Evolutionary conservation across 1,140 invertebrate species (phyloP).

Genomic region (Bathynomus jamesi): DNA sequence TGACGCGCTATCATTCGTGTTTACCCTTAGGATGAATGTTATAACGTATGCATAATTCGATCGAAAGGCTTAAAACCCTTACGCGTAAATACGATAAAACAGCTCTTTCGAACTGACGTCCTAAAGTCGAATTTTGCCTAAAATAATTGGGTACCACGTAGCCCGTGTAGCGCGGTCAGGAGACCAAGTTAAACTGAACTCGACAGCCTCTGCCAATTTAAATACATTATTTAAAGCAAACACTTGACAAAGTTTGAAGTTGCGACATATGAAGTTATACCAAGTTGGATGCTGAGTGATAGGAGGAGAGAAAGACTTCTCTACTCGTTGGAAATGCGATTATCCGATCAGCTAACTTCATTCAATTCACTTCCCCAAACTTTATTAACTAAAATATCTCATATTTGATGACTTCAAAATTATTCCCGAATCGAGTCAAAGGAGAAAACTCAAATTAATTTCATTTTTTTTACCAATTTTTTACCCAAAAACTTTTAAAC

Average conservation of each 20-base stretch:
- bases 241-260: slow-evolving; percentile 32
- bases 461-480: too few relatives aligned
- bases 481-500: too few relatives aligned
- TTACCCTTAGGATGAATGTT: slow-evolving; percentile 35
- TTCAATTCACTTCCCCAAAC: too few relatives aligned
- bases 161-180: too few relatives aligned
- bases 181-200: neutral
- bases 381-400: too few relatives aligned
- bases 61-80: slow-evolving; percentile 1
- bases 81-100: neutral
- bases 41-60: slow-evolving; percentile 20
- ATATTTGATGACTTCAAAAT: too few relatives aligned
- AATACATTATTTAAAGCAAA: slow-evolving; percentile 36
- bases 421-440: too few relatives aligned
- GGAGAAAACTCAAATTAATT: too few relatives aligned
- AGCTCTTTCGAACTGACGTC: neutral
- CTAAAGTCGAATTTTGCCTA: too few relatives aligned
- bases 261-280: slow-evolving; percentile 29
- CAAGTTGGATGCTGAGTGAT: neutral
- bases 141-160: too few relatives aligned
- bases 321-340: too few relatives aligned
- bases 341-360: too few relatives aligned
- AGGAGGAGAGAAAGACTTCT: neutral
- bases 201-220: slow-evolving; percentile 27
- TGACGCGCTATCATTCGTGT: slow-evolving; percentile 32